phyloP scores from a whole-genome alignment of 2,113 vertebrate species.

The Anguilla japonica region DNA sequence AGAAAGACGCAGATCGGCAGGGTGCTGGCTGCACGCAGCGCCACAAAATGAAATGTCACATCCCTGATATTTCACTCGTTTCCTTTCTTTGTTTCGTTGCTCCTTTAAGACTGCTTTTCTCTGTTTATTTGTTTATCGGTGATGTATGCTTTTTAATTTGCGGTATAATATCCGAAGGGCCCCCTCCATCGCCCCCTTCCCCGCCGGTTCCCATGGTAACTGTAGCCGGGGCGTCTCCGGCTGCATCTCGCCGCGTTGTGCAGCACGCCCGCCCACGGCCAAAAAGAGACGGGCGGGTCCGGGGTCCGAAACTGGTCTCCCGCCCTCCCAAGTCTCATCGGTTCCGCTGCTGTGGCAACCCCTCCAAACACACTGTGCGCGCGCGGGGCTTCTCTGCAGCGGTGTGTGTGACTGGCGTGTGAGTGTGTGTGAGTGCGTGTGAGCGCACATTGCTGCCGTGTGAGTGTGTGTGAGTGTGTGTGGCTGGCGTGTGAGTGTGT shows the following conservation, averaged over 20 bases:
- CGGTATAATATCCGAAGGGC: neutral
- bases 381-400: too few relatives aligned
- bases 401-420: too few relatives aligned
- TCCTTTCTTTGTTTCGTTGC: neutral
- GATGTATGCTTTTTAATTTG: slow-evolving; percentile 26
- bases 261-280: neutral
- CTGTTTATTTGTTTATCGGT: neutral
- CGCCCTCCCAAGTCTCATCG: too few relatives aligned
- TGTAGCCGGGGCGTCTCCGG: slow-evolving; percentile 22
- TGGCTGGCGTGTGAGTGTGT: too few relatives aligned
- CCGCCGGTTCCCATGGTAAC: slow-evolving; percentile 67
- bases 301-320: too few relatives aligned
- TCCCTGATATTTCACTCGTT: neutral
- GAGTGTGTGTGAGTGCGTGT: too few relatives aligned
- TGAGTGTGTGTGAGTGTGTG: too few relatives aligned
- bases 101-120: neutral
- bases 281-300: neutral
- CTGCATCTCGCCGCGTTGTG: neutral
- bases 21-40: neutral
- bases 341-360: neutral
- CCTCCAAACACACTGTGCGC: neutral
- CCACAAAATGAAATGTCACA: slow-evolving; percentile 11
- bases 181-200: slow-evolving; percentile 24
- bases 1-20: neutral
- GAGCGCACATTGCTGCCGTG: too few relatives aligned